Evolutionary conservation across 2,797 vertebrate species (phyloP).

Genomic region (Dipus sagitta): DNA sequence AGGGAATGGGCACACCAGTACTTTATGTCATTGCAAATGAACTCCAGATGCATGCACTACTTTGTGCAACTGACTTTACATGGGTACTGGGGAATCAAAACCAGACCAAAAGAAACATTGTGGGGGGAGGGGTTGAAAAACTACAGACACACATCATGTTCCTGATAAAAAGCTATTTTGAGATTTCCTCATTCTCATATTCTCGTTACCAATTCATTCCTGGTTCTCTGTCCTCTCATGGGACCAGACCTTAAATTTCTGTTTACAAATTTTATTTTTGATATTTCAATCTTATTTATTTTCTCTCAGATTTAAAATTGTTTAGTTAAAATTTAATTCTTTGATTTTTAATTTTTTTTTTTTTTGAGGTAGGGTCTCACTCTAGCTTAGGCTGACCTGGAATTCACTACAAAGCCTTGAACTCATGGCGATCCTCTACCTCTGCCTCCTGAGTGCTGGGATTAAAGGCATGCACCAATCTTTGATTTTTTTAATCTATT

Average conservation of each 20-base stretch:
- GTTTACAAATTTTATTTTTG: constrained; percentile 17
- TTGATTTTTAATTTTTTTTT: neutral
- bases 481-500: neutral
- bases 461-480: no score
- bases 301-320: constrained; percentile 41
- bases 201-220: neutral
- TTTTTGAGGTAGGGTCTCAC: no score
- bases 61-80: no score
- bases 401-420: no score
- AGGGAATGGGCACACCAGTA: no score
- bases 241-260: constrained; percentile 39
- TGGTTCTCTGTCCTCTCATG: neutral
- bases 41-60: no score
- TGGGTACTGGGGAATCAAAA: neutral
- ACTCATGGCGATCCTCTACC: no score
- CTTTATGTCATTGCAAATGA: no score
- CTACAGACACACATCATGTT: neutral
- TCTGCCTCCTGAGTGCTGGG: no score
- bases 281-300: neutral
- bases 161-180: neutral
- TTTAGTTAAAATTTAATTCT: constrained; percentile 41
- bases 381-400: no score
- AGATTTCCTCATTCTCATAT: neutral
- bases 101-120: constrained; percentile 19
- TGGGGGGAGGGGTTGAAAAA: neutral